phyloP scores from a whole-genome alignment of 2,888 invertebrate species.

The Temnothorax rugatulus region DNA sequence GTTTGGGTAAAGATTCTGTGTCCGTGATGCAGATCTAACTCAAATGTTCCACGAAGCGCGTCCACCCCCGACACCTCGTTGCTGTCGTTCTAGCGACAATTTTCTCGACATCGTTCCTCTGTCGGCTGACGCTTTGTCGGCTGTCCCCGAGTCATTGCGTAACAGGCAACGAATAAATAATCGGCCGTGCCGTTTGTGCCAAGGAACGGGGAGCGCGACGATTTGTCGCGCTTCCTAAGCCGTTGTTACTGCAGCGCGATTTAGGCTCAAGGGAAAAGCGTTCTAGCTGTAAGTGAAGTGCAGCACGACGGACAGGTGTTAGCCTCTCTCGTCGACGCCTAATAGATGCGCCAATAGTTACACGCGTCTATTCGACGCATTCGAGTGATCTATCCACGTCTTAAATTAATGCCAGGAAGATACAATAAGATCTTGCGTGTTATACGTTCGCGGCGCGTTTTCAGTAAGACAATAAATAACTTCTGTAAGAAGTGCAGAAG shows the following conservation, averaged over 20 bases:
- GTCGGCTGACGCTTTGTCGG: slow-evolving; percentile 47
- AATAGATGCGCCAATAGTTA: slow-evolving; percentile 51
- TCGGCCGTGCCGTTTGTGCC: slow-evolving; percentile 62
- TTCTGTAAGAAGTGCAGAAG: not conserved
- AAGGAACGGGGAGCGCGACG: slow-evolving; percentile 58
- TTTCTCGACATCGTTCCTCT: slow-evolving; percentile 55
- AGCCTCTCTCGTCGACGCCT: slow-evolving; percentile 39
- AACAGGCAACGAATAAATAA: slow-evolving; percentile 63
- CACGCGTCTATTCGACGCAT: slow-evolving; percentile 9
- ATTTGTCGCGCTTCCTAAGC: slow-evolving; percentile 54
- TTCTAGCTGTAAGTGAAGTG: not conserved
- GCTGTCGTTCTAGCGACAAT: slow-evolving; percentile 65
- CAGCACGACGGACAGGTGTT: slow-evolving; percentile 41
- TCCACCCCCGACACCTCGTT: slow-evolving; percentile 44
- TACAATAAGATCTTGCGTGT: slow-evolving; percentile 9
- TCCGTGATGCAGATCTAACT: slow-evolving; percentile 33
- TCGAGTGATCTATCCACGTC: slow-evolving; percentile 30
- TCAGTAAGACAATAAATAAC: not conserved
- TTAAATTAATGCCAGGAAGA: not conserved
- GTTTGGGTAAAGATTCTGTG: slow-evolving; percentile 18
- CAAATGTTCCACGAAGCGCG: slow-evolving; percentile 38
- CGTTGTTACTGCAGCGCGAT: slow-evolving; percentile 43
- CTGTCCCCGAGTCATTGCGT: slow-evolving; percentile 52
- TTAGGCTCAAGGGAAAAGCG: slow-evolving; percentile 43
- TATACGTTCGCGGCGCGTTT: not conserved